Conservation (phyloP, 92 coral and sea anemone species). For the Porites divaricata region DNA sequence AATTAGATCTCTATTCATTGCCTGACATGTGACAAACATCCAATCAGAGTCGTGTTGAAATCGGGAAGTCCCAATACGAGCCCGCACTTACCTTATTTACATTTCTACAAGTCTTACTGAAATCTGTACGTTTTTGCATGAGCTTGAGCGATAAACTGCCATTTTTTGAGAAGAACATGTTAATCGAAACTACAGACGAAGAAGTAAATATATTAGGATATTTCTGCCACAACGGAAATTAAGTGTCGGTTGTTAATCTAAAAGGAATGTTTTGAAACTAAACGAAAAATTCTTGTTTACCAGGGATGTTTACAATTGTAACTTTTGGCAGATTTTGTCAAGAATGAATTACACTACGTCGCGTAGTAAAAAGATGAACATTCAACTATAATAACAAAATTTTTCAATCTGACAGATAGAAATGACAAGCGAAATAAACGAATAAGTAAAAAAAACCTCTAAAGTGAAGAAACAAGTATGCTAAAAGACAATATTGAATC, state of each 20-base stretch:
- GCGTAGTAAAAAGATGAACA: neutral
- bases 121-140: neutral
- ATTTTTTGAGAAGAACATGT: constrained; percentile 4
- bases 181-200: neutral
- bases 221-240: constrained; percentile 6
- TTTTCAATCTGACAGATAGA: neutral
- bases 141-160: neutral
- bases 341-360: too few species aligned
- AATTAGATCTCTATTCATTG: neutral
- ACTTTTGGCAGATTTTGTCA: neutral
- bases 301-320: neutral
- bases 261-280: constrained; percentile 26
- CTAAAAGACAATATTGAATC: neutral
- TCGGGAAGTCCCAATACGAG: neutral
- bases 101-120: too few species aligned
- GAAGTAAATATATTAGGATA: constrained; percentile 11
- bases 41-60: neutral
- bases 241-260: constrained; percentile 37
- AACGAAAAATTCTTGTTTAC: constrained; percentile 26
- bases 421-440: neutral
- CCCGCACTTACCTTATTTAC: neutral
- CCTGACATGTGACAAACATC: constrained; percentile 15
- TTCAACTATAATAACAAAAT: neutral
- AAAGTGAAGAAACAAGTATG: neutral
- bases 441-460: neutral